Conservation (phyloP, 2,888 invertebrate genomes). For the Tinea trinotella region DNA sequence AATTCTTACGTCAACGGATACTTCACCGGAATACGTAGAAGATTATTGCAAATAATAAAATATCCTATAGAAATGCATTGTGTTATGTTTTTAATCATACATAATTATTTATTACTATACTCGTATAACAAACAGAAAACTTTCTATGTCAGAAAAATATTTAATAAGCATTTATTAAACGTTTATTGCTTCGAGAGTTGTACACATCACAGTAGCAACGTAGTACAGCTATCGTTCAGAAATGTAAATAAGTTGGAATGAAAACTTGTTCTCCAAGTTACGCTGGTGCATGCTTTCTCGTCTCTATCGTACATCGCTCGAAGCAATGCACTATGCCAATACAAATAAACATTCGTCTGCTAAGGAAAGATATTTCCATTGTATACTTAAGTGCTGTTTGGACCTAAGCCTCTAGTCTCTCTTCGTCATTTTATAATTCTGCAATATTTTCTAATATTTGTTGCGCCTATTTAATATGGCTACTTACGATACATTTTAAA, state of each 20-base stretch:
- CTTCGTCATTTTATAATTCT: background rate
- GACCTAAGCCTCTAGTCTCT: background rate
- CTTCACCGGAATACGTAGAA: too few relatives aligned
- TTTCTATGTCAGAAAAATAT: background rate
- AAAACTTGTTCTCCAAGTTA: conserved; percentile 17
- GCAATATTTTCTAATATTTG: background rate
- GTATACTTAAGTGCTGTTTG: background rate
- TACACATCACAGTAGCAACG: background rate
- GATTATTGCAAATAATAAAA: too few relatives aligned
- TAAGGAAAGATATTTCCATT: conserved; percentile 9
- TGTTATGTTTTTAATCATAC: too few relatives aligned
- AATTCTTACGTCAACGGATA: background rate
- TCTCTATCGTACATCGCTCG: conserved; percentile 19
- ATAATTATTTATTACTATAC: background rate
- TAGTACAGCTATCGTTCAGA: background rate
- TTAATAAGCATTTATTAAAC: background rate
- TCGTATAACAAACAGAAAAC: background rate
- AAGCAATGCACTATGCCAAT: conserved; percentile 7
- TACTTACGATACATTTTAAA: background rate
- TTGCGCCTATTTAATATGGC: too few relatives aligned
- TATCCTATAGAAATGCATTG: too few relatives aligned
- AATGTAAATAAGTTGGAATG: conserved; percentile 13
- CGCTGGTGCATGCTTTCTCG: conserved; percentile 13
- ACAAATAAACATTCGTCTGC: conserved; percentile 14
- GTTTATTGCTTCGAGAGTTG: background rate